These are phyloP conservation scores for Macrotis lagotis DNA, from an alignment of 2,113 vertebrate genomes.

Conservation along the genomic window DNA sequence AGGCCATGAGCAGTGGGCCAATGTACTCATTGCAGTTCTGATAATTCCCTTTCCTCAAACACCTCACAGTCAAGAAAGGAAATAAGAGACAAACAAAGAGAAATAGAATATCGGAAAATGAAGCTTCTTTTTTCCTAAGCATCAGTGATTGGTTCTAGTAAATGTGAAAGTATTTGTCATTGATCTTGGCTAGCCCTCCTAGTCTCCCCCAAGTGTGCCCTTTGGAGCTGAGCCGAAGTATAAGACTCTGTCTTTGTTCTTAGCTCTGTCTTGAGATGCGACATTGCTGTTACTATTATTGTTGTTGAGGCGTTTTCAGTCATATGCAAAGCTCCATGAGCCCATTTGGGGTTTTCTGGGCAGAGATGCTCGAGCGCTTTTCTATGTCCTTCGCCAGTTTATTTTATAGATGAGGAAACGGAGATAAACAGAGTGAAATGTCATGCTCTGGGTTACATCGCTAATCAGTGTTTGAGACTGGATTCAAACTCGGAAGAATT, in stretches of 20 bases:
- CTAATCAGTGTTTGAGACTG: no score
- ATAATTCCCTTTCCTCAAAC: no score
- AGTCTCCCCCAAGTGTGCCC: not conserved
- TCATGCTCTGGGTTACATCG: no score
- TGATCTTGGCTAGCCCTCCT: not conserved
- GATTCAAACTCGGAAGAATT: no score
- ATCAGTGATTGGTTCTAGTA: not conserved
- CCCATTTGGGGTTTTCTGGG: no score
- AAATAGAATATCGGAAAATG: not conserved
- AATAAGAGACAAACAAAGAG: not conserved
- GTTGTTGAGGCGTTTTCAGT: not conserved
- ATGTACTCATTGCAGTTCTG: not conserved
- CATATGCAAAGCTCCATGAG: no score
- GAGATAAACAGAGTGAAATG: no score
- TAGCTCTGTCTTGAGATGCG: not conserved
- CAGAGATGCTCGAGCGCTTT: no score
- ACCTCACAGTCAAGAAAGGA: not conserved
- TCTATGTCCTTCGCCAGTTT: no score
- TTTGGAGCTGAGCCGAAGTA: not conserved
- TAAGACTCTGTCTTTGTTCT: not conserved
- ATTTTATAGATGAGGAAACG: no score
- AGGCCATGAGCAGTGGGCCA: not conserved
- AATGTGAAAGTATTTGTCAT: not conserved
- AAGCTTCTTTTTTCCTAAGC: not conserved
- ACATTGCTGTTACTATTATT: not conserved